Conservation (phyloP, 2,888 invertebrate species). For the Trachelus stipa region DNA sequence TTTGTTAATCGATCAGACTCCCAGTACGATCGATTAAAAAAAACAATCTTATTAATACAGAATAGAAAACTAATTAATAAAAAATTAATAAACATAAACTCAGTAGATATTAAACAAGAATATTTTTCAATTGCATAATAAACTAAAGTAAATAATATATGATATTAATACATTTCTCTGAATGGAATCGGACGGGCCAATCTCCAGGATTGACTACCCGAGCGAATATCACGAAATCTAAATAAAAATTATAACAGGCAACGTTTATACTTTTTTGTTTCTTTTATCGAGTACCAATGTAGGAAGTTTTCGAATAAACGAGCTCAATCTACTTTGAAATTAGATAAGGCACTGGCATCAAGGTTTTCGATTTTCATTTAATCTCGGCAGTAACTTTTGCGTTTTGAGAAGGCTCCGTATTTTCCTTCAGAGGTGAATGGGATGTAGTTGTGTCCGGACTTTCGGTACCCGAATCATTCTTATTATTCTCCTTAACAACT, state of each 20-base stretch:
- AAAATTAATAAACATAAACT: constrained; percentile 40
- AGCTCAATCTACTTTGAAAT: constrained; percentile 20
- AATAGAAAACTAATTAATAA: constrained; percentile 24
- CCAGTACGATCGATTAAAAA: constrained; percentile 1
- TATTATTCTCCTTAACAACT: constrained; percentile 26
- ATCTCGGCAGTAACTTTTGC: not conserved
- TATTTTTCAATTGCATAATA: constrained; percentile 28
- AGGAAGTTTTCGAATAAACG: constrained; percentile 28
- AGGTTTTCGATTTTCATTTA: constrained; percentile 15
- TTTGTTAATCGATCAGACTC: not conserved
- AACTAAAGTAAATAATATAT: constrained; percentile 33
- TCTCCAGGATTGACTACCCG: constrained; percentile 17
- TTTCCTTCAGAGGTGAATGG: constrained; percentile 35
- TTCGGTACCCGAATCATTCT: constrained; percentile 42
- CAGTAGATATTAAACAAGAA: constrained; percentile 30
- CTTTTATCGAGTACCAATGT: constrained; percentile 33
- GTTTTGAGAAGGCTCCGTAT: not conserved
- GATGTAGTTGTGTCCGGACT: constrained; percentile 51
- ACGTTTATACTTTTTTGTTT: constrained; percentile 20
- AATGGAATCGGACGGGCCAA: constrained; percentile 28
- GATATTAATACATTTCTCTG: constrained; percentile 43
- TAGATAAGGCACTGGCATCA: constrained; percentile 23
- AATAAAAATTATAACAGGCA: constrained; percentile 41
- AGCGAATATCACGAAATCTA: constrained; percentile 27
- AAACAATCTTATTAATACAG: constrained; percentile 29